Percentiles rank a stretch among this genome's conserved stretches.
Conservation (phyloP, 1,140 invertebrate species). For the Eumeta japonica region DNA sequence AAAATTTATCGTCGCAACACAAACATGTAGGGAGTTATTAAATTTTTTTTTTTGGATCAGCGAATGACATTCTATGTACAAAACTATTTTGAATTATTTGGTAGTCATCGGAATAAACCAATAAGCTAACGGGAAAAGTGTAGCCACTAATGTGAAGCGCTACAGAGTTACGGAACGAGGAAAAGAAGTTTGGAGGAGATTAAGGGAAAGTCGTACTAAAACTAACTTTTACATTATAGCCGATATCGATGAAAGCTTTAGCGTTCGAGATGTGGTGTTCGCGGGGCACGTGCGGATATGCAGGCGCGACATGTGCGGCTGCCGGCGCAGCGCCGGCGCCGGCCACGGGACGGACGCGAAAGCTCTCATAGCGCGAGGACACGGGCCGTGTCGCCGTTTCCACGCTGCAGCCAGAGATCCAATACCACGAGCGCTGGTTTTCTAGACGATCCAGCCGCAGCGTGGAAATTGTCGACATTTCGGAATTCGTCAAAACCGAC, state of each 20-base stretch:
- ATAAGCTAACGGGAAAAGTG: too few relatives aligned
- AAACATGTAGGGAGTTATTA: too few relatives aligned
- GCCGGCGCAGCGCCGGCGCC: slow-evolving; percentile 21
- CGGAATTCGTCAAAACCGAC: slow-evolving; percentile 48
- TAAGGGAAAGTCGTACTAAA: slow-evolving; percentile 27
- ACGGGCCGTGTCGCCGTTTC: slow-evolving; percentile 16
- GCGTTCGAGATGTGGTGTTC: slow-evolving; percentile 12
- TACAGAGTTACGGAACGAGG: too few relatives aligned
- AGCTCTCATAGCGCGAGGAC: slow-evolving; percentile 37
- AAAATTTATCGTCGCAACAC: too few relatives aligned
- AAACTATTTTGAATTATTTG: too few relatives aligned
- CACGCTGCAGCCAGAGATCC: slow-evolving; percentile 28
- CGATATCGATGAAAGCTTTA: slow-evolving; percentile 32
- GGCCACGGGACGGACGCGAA: slow-evolving; percentile 35
- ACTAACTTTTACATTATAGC: slow-evolving; percentile 34
- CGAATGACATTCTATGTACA: too few relatives aligned
- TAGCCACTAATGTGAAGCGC: too few relatives aligned
- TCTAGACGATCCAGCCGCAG: not conserved
- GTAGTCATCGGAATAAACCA: too few relatives aligned
- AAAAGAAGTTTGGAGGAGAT: slow-evolving; percentile 28
- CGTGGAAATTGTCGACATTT: slow-evolving; percentile 47
- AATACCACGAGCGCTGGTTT: slow-evolving; percentile 17
- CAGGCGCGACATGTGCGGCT: slow-evolving; percentile 19
- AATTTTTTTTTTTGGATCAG: too few relatives aligned
- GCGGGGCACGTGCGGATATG: slow-evolving; percentile 20